These are phyloP conservation scores for Masnerella sp. DNA, from an alignment of 2,888 invertebrate species.

Conservation along the genomic window DNA sequence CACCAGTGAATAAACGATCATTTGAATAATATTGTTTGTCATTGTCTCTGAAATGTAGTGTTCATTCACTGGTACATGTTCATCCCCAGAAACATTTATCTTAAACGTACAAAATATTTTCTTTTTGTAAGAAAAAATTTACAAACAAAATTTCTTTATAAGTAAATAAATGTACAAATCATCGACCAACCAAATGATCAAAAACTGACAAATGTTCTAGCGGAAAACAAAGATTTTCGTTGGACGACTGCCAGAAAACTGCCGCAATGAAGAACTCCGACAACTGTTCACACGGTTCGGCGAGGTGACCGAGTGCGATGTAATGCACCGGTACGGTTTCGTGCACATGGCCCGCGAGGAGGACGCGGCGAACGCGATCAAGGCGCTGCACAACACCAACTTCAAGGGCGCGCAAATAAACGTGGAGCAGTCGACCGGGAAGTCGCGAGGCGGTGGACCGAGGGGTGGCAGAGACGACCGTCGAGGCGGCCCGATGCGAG, in stretches of 20 bases:
- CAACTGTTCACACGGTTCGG: slow-evolving; percentile 92
- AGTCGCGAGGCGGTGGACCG: slow-evolving; percentile 82
- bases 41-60: no score
- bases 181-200: no score
- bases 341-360: slow-evolving; percentile 92
- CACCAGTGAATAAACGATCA: no score
- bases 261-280: slow-evolving; percentile 89
- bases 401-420: slow-evolving; percentile 91
- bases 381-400: slow-evolving; percentile 87
- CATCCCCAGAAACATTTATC: no score
- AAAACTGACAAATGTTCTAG: no score
- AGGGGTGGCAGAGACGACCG: slow-evolving; percentile 79
- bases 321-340: slow-evolving; percentile 96
- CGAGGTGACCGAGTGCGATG: slow-evolving; percentile 94
- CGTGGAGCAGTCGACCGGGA: slow-evolving; percentile 90
- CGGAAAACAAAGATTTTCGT: slow-evolving; percentile 92
- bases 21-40: no score
- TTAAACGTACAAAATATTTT: no score
- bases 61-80: no score
- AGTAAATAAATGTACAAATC: no score
- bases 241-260: slow-evolving; percentile 92
- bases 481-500: slow-evolving; percentile 79
- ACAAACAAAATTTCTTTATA: no score
- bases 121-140: no score
- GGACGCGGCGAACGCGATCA: slow-evolving; percentile 89